phyloP scores from a whole-genome alignment of 2,888 invertebrate species.

The Eubasilissa splendida region DNA sequence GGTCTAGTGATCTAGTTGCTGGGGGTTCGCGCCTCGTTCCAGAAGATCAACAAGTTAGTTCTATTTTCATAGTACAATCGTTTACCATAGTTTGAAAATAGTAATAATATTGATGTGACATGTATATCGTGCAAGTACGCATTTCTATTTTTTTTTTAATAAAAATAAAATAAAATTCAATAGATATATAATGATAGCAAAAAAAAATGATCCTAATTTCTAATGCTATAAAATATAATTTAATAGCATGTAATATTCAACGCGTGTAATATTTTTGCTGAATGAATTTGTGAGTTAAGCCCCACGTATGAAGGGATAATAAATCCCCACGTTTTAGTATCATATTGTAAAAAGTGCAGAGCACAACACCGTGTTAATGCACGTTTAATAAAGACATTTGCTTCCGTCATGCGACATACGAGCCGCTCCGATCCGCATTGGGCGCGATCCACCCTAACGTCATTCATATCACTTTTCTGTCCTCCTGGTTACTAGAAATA shows the following conservation, averaged over 20 bases:
- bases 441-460: constrained; percentile 36
- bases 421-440: constrained; percentile 35
- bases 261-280: constrained; percentile 27
- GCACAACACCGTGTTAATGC: constrained; percentile 45
- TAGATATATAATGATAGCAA: background rate
- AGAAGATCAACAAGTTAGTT: too few relatives aligned
- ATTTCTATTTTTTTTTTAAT: too few relatives aligned
- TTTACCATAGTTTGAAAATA: too few relatives aligned
- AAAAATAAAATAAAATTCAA: too few relatives aligned
- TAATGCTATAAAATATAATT: constrained; percentile 17
- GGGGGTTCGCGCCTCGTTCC: too few relatives aligned
- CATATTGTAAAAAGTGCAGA: constrained; percentile 38
- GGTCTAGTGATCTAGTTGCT: too few relatives aligned
- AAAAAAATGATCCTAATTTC: background rate
- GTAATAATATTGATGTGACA: too few relatives aligned
- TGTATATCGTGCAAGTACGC: too few relatives aligned
- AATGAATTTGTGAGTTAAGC: constrained; percentile 22
- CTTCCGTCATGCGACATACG: constrained; percentile 41
- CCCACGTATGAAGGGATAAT: constrained; percentile 30
- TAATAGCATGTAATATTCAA: constrained; percentile 5
- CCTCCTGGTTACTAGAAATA: constrained; percentile 31
- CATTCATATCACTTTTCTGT: constrained; percentile 30
- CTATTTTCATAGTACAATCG: too few relatives aligned
- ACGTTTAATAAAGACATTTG: constrained; percentile 52
- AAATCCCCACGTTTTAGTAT: constrained; percentile 45